Conservation (phyloP, 2,797 vertebrate species). For the Malacoraja senta region DNA sequence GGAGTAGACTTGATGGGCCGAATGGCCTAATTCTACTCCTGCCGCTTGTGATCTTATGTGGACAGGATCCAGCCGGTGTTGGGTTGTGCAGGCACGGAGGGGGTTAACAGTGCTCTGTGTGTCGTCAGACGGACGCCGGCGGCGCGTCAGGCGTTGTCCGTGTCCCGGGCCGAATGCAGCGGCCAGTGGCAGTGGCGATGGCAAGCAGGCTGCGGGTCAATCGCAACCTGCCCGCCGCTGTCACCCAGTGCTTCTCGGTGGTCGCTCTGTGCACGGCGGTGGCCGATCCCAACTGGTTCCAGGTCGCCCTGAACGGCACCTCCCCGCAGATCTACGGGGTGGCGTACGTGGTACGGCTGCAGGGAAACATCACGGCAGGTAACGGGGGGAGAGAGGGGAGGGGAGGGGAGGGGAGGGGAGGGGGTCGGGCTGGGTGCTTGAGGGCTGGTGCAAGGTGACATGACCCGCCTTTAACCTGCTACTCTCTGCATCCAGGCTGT, state of each 20-base stretch:
- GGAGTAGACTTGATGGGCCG: no score
- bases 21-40: no score
- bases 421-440: no score
- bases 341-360: slow-evolving; percentile 46
- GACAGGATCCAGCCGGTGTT: no score
- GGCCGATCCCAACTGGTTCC: slow-evolving; percentile 54
- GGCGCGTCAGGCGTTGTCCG: background rate
- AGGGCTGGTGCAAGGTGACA: background rate
- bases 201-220: slow-evolving; percentile 44
- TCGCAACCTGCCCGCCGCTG: slow-evolving; percentile 48
- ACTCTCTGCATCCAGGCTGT: no score
- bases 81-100: background rate
- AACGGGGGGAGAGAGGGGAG: background rate
- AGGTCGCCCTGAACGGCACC: slow-evolving; percentile 40
- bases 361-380: slow-evolving; percentile 46
- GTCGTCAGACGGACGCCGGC: background rate
- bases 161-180: background rate
- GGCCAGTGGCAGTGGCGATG: slow-evolving; percentile 40
- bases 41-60: no score
- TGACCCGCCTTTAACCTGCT: background rate
- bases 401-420: background rate
- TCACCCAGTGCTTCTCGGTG: slow-evolving; percentile 52
- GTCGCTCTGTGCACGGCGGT: slow-evolving; percentile 55
- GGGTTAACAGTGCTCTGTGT: background rate
- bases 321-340: slow-evolving; percentile 50